Conservation (phyloP, 1,140 invertebrate species). For the Meloidogyne hapla region DNA sequence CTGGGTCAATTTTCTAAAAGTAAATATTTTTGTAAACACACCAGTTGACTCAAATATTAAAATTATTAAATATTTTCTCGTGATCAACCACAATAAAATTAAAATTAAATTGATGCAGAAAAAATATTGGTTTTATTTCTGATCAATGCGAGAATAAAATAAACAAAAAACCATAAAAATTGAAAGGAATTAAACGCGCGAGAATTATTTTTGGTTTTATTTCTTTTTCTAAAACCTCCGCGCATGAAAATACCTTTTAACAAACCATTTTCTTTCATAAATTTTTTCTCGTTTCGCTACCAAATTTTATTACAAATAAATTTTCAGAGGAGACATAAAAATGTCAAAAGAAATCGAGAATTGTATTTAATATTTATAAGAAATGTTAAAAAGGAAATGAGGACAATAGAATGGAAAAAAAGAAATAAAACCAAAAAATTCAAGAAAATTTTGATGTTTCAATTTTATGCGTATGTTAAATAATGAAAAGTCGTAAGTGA, state of each 20-base stretch:
- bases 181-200: neutral
- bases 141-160: neutral
- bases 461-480: too few species aligned
- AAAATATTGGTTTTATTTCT: neutral
- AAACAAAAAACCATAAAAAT: neutral
- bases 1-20: too few species aligned
- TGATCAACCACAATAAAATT: too few species aligned
- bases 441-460: too few species aligned
- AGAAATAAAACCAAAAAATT: too few species aligned
- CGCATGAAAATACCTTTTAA: neutral
- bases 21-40: too few species aligned
- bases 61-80: too few species aligned
- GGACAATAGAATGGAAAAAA: too few species aligned
- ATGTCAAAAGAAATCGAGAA: neutral
- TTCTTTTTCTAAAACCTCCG: neutral
- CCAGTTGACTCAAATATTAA: too few species aligned
- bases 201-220: slow-evolving; percentile 3
- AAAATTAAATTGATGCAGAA: neutral
- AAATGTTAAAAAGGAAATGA: too few species aligned
- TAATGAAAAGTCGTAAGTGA: too few species aligned
- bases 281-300: slow-evolving; percentile 5
- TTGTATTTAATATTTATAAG: too few species aligned
- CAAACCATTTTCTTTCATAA: neutral
- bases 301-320: neutral
- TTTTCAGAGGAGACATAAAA: neutral